phyloP scores from a whole-genome alignment of 2,797 vertebrate genomes.

The Pangasius macronema region DNA sequence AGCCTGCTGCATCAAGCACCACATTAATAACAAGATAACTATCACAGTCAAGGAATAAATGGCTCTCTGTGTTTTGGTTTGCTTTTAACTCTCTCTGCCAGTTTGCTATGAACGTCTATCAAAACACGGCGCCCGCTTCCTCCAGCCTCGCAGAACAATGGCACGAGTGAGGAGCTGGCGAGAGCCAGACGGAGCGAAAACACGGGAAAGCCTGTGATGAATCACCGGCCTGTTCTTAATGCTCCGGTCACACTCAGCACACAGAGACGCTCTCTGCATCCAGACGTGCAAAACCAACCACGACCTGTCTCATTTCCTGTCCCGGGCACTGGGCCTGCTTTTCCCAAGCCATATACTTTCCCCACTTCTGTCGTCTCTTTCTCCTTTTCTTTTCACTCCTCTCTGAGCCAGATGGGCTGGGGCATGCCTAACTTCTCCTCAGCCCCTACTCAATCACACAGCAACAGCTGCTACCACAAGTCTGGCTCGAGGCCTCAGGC shows the following conservation, averaged over 20 bases:
- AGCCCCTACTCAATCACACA: conserved; percentile 23
- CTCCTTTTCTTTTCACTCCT: neutral
- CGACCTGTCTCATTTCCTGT: conserved; percentile 42
- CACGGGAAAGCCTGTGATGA: conserved; percentile 44
- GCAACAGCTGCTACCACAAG: conserved; percentile 47
- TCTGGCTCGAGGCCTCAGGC: conserved; percentile 33
- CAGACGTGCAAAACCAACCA: conserved; percentile 38
- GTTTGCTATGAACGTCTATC: conserved; percentile 18
- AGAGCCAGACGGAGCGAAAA: conserved; percentile 42
- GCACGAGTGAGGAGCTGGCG: conserved; percentile 20
- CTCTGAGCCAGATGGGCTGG: conserved; percentile 26
- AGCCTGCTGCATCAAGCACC: conserved; percentile 1
- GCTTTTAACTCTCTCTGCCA: neutral
- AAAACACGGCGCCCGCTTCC: conserved; percentile 22
- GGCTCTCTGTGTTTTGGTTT: neutral
- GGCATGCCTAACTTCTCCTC: conserved; percentile 38
- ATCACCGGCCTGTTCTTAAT: conserved; percentile 28
- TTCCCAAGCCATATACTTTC: conserved; percentile 10
- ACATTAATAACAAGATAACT: conserved; percentile 15
- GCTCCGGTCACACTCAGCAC: conserved; percentile 33
- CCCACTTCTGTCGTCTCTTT: conserved; percentile 19
- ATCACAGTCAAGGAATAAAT: neutral
- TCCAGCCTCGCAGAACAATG: conserved; percentile 25
- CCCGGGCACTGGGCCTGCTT: neutral
- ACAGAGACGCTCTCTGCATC: conserved; percentile 25